Evolutionary conservation across 2,797 vertebrate genomes (phyloP).

Genomic region (Glossophaga mutica): DNA sequence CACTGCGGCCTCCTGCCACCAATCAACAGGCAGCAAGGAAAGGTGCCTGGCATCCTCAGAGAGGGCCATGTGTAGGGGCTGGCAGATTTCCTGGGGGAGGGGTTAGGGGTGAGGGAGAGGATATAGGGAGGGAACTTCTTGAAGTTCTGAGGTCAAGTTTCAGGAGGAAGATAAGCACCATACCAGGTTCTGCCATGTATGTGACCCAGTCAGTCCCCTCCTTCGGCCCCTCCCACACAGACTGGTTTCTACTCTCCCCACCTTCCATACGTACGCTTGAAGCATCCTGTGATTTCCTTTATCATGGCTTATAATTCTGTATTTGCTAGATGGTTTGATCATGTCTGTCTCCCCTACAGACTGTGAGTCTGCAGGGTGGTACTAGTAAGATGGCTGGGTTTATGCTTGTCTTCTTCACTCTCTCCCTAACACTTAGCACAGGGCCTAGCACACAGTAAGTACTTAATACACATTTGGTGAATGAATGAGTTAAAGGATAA

Average conservation of each 20-base stretch:
- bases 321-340: neutral
- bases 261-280: neutral
- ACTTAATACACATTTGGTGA: neutral
- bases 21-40: neutral
- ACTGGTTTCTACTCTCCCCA: no score
- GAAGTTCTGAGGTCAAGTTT: neutral
- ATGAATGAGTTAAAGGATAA: constrained; percentile 5
- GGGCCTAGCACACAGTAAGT: neutral
- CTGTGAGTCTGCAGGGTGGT: neutral
- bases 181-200: neutral
- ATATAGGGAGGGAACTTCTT: neutral
- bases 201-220: neutral
- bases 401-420: neutral
- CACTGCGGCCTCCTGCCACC: neutral
- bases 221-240: neutral
- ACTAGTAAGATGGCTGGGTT: neutral
- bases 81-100: neutral
- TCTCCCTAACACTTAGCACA: neutral
- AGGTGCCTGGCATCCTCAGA: neutral
- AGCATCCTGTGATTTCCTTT: neutral
- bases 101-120: neutral
- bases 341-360: neutral
- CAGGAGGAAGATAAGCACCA: neutral
- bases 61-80: neutral
- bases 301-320: neutral